A percentile compares a stretch with the other conserved stretches of the same genome.
Evolutionary conservation across 2,113 vertebrate species (phyloP).

Genomic region (Rhinolophus ferrumequinum): DNA sequence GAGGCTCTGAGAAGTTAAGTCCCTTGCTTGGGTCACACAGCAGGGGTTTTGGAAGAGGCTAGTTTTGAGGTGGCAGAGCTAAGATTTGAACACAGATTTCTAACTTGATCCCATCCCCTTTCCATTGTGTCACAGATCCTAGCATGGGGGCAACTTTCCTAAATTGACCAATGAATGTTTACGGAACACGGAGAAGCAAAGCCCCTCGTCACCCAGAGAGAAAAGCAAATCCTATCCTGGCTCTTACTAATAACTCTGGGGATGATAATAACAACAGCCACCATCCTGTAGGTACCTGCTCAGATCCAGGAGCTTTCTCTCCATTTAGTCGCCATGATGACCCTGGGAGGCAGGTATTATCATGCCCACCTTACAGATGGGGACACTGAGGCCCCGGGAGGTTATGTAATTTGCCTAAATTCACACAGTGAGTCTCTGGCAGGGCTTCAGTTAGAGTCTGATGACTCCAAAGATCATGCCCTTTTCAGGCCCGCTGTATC

Average conservation of each 20-base stretch:
- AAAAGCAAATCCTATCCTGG: neutral
- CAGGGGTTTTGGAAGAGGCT: neutral
- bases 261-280: neutral
- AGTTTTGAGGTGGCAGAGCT: neutral
- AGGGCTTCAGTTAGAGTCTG: neutral
- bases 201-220: neutral
- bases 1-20: neutral
- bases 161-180: neutral
- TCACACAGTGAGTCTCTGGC: neutral
- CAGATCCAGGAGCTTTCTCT: too few species aligned
- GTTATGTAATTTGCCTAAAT: neutral
- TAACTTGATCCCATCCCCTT: neutral
- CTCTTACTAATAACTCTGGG: neutral
- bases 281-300: fast-evolving
- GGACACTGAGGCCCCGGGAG: neutral
- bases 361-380: neutral
- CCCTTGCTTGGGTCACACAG: neutral
- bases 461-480: neutral
- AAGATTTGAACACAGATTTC: neutral
- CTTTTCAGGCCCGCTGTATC: neutral
- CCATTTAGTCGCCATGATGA: neutral
- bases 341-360: too few species aligned
- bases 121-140: neutral
- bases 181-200: neutral
- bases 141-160: neutral